Conservation (phyloP, 1,140 invertebrate genomes). For the Potamilus streckersoni region DNA sequence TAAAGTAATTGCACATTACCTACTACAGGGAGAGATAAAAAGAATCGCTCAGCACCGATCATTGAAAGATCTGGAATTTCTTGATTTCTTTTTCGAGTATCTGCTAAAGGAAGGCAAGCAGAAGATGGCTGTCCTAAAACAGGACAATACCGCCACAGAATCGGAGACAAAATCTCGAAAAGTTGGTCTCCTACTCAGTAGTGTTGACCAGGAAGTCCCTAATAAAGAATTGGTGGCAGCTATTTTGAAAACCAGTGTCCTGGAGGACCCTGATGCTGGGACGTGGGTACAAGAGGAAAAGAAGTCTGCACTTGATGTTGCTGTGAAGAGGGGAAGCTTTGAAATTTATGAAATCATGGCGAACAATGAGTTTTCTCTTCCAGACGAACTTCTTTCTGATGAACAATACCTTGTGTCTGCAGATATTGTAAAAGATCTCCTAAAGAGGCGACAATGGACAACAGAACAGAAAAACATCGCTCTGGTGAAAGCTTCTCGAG, state of each 20-base stretch:
- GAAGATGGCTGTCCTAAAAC: slow-evolving; percentile 1
- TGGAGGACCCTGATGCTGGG: slow-evolving; percentile 1
- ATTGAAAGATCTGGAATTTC: slow-evolving; percentile 20
- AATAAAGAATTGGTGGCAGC: slow-evolving; percentile 22
- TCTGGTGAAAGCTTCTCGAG: slow-evolving; percentile 17
- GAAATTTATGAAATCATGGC: slow-evolving; percentile 21
- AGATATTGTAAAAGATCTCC: slow-evolving; percentile 18
- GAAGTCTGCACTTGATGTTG: slow-evolving; percentile 17
- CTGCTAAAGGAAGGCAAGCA: slow-evolving; percentile 6
- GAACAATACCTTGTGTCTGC: slow-evolving; percentile 24
- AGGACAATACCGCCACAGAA: slow-evolving; percentile 7
- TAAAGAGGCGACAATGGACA: slow-evolving; percentile 25
- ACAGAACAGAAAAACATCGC: slow-evolving; percentile 29
- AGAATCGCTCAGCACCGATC: slow-evolving; percentile 21
- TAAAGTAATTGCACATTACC: slow-evolving; percentile 21
- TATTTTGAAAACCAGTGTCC: slow-evolving; percentile 16
- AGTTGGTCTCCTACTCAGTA: slow-evolving; percentile 14
- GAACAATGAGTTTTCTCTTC: slow-evolving; percentile 13
- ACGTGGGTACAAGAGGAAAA: slow-evolving; percentile 16
- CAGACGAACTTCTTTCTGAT: slow-evolving; percentile 17
- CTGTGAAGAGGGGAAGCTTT: slow-evolving; percentile 25
- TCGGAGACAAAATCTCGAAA: background rate
- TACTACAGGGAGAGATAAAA: slow-evolving; percentile 14
- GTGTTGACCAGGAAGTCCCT: slow-evolving; percentile 27
- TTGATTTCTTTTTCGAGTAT: slow-evolving; percentile 27